Conservation (phyloP, 2,888 invertebrate genomes). For the Napeogenes inachia region DNA sequence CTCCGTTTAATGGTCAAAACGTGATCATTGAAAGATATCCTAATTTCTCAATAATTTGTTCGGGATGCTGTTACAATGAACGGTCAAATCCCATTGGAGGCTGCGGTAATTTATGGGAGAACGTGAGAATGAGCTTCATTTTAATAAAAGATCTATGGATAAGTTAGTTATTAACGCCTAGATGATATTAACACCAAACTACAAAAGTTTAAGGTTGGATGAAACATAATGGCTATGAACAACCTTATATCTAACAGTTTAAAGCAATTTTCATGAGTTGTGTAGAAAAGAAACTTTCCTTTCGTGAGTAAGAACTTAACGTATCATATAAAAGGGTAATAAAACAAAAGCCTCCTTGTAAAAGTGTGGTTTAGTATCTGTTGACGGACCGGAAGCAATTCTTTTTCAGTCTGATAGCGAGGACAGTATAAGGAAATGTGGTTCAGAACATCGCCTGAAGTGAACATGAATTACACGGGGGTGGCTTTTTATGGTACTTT, state of each 20-base stretch:
- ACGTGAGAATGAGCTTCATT: conserved; percentile 12
- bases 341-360: conserved; percentile 42
- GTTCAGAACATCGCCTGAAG: conserved; percentile 44
- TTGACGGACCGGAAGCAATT: conserved; percentile 67
- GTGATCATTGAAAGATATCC: conserved; percentile 65
- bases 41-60: conserved; percentile 69
- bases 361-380: conserved; percentile 45
- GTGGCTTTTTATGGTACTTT: conserved; percentile 34
- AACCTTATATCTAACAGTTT: neutral
- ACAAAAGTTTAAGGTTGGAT: too few species aligned
- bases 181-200: too few species aligned
- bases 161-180: neutral
- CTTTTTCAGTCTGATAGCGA: conserved; percentile 62
- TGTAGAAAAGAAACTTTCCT: neutral
- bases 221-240: too few species aligned
- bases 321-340: conserved; percentile 28
- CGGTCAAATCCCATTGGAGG: conserved; percentile 53
- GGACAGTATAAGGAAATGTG: conserved; percentile 67
- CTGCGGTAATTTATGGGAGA: conserved; percentile 50
- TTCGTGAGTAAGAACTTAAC: conserved; percentile 10
- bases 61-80: conserved; percentile 65
- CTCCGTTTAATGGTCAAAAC: conserved; percentile 73
- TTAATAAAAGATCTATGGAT: neutral
- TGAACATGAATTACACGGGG: conserved; percentile 54
- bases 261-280: neutral